Evolutionary conservation across 2,888 invertebrate species (phyloP), one percentile per base, ranked within the genome.

Genomic region (Lasioglossum vierecki): DNA sequence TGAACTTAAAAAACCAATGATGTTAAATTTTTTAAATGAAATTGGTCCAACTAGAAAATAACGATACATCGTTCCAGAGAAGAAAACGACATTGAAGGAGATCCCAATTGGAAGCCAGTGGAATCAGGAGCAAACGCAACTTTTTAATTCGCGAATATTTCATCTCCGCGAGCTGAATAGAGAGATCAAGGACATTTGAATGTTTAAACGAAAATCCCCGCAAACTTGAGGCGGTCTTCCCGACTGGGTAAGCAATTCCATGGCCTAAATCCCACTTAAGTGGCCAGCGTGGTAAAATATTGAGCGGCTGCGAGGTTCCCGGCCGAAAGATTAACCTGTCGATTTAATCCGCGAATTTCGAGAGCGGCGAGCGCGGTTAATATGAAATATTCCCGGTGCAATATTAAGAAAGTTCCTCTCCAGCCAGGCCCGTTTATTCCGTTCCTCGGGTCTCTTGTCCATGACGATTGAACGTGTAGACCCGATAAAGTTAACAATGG

Each of bases 401-500:
- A 70, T 70, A 70, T 70, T 41, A 41, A 70, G 41, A 70, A 70
- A 70, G 39, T 70, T 70, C 11, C 35, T 8, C 22, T 18, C 39
- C 22, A 11, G 11, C 11, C n/a, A 0, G 41, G 68, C 11, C 11
- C 22, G 11, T 22, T 11, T n/a, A n/a, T 41, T 41, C 68, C n/a
- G 22, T 41, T 57, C 2, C 3, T n/a, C n/a, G 4, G 4, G n/a
- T 9, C 57, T 11, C 57, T n/a, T n/a, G 41, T 70, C 41, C 39
- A 70, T 41, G 39, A 68, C 49, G 68, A 70, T 68, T 44, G 60
- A 75, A 80, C 4, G 44, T 22, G 76, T 72, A 66, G 41, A 18
- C 49, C 15, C 49, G 46, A 76, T 79, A 68, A 84, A 82, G 70
- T 75, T 72, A 60, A 74, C 74, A 57, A 72, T 35, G 30, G 41